Conservation (phyloP, 2,113 vertebrate genomes). For the Emydura subglobosa region DNA sequence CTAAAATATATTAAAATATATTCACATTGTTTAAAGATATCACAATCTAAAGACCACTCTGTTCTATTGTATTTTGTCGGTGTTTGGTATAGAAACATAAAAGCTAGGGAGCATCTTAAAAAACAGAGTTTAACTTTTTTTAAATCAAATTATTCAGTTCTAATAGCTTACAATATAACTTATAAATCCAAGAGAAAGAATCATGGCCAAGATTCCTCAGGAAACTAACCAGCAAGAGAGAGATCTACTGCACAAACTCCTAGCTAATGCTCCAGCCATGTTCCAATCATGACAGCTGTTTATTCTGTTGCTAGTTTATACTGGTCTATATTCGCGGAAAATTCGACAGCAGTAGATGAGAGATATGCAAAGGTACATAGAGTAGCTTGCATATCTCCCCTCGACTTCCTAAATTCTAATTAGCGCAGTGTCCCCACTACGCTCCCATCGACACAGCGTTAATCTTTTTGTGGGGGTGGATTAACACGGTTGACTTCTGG, state of each 20-base stretch:
- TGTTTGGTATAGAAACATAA: not conserved
- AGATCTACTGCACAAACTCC: not conserved
- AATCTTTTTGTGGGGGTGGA: no score
- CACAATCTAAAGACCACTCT: not conserved
- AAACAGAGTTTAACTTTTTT: not conserved
- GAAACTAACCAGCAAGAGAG: not conserved
- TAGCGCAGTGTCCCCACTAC: no score
- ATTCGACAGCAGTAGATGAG: no score
- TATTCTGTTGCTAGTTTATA: not conserved
- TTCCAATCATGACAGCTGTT: slow-evolving; percentile 4
- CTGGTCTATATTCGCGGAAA: no score
- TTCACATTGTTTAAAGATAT: not conserved
- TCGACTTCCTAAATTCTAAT: no score
- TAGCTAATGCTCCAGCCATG: not conserved
- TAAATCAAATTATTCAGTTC: not conserved
- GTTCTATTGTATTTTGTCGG: not conserved
- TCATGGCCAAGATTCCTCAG: not conserved
- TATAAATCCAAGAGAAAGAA: slow-evolving; percentile 31
- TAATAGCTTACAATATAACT: not conserved
- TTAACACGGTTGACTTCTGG: no score
- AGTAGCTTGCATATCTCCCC: no score
- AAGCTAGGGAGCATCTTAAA: not conserved
- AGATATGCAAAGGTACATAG: no score
- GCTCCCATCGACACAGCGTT: no score
- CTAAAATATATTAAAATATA: no score